phyloP scores from a whole-genome alignment of 1,140 invertebrate species.

The Odontomachus brunneus region DNA sequence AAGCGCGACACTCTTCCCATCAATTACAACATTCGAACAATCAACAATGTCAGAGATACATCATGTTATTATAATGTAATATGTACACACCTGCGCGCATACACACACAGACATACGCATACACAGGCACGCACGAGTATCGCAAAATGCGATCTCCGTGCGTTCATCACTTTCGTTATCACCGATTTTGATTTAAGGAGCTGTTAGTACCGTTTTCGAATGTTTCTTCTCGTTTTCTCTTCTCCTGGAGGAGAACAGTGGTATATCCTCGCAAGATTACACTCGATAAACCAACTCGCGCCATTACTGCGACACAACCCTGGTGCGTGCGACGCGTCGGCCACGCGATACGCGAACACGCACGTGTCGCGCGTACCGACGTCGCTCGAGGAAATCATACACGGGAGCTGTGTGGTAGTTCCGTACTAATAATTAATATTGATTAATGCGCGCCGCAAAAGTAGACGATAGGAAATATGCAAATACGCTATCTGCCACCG shows the following conservation, averaged over 20 bases:
- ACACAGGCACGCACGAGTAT: too few relatives aligned
- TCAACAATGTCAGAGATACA: conserved; percentile 2
- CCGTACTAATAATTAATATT: too few relatives aligned
- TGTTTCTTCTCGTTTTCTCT: background rate
- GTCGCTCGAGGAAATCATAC: background rate
- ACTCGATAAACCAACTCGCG: background rate
- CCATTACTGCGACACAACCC: background rate
- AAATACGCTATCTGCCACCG: background rate
- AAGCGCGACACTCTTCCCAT: conserved; percentile 2
- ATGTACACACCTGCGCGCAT: background rate
- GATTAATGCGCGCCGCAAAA: background rate
- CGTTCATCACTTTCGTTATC: conserved; percentile 3
- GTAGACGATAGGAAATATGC: background rate
- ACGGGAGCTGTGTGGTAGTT: too few relatives aligned
- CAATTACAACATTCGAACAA: conserved; percentile 18
- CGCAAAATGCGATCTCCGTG: background rate
- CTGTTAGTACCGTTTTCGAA: conserved; percentile 23
- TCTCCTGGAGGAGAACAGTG: background rate
- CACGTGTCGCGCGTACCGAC: background rate
- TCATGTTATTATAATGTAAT: background rate
- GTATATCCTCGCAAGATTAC: background rate
- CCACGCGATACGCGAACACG: background rate
- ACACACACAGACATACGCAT: background rate
- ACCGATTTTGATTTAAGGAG: conserved; percentile 46
- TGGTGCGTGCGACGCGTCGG: background rate